Evolutionary conservation across 2,888 invertebrate species (phyloP).

Genomic region (Hypercompe scribonia): DNA sequence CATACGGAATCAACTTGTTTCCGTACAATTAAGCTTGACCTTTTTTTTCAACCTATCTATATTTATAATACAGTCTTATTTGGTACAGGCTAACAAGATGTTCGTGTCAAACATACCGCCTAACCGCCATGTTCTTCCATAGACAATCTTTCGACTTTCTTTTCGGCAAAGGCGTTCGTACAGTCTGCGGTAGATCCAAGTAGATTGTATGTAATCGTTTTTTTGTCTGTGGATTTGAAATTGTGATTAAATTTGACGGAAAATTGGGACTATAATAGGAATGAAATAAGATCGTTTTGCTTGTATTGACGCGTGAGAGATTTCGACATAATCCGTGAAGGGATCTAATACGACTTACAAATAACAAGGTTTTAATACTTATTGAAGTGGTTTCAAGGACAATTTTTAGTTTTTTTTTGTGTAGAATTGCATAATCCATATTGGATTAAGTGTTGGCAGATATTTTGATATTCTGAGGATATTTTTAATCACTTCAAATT

Average conservation of each 20-base stretch:
- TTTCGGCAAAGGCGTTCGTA: constrained; percentile 57
- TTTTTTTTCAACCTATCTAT: constrained; percentile 73
- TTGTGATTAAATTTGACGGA: constrained; percentile 54
- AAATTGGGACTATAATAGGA: constrained; percentile 46
- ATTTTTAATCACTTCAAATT: no score
- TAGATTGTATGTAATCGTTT: constrained; percentile 49
- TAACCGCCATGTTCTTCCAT: constrained; percentile 62
- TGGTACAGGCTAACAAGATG: constrained; percentile 83
- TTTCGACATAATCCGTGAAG: constrained; percentile 32
- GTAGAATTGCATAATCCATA: constrained; percentile 2
- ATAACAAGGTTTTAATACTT: constrained; percentile 7
- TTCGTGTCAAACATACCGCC: constrained; percentile 76
- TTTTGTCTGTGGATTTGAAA: constrained; percentile 44
- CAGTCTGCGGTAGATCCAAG: constrained; percentile 57
- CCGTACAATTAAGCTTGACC: constrained; percentile 22
- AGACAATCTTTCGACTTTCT: constrained; percentile 67
- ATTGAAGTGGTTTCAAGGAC: constrained; percentile 6
- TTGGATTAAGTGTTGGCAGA: background rate
- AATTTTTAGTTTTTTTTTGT: constrained; percentile 3
- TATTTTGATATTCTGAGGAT: background rate
- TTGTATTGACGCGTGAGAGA: constrained; percentile 17
- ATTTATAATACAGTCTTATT: constrained; percentile 82
- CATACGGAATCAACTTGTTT: constrained; percentile 37
- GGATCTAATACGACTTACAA: constrained; percentile 21
- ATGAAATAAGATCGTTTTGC: constrained; percentile 37